These are phyloP conservation scores for Escarpia spicata DNA, from an alignment of 2,888 invertebrate genomes.

Conservation along the genomic window DNA sequence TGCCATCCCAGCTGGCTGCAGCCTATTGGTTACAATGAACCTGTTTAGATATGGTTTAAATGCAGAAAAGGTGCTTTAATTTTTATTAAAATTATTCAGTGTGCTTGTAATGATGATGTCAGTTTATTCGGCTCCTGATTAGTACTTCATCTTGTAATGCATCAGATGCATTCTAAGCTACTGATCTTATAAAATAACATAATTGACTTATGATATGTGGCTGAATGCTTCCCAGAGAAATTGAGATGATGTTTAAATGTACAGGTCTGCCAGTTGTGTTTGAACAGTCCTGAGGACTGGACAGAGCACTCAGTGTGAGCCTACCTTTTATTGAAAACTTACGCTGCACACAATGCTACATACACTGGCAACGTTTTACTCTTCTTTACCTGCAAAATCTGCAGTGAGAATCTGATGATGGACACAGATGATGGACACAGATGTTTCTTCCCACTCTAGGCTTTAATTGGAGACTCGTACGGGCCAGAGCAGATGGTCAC, in stretches of 20 bases:
- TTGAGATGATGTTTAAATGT: no score
- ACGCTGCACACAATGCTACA: no score
- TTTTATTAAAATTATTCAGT: background rate
- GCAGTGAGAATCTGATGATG: background rate
- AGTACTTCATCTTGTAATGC: background rate
- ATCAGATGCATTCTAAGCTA: no score
- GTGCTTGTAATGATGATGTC: background rate
- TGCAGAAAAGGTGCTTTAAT: background rate
- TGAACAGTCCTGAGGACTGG: no score
- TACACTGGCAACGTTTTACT: no score
- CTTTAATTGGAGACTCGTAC: conserved; percentile 34
- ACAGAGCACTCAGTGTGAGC: no score
- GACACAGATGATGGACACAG: background rate
- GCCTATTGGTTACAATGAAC: background rate
- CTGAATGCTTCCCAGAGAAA: no score
- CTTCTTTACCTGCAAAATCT: no score
- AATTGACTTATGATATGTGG: no score
- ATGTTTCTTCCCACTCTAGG: conserved; percentile 24
- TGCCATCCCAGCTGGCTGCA: background rate
- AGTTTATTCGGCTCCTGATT: background rate
- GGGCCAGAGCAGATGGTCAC: conserved; percentile 25
- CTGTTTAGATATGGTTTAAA: background rate
- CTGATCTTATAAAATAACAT: no score
- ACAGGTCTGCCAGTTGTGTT: no score
- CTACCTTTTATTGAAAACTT: no score